Evolutionary conservation across 2,113 vertebrate species (phyloP), one percentile per base, ranked within the genome.

Genomic region (Copsychus sechellarum): DNA sequence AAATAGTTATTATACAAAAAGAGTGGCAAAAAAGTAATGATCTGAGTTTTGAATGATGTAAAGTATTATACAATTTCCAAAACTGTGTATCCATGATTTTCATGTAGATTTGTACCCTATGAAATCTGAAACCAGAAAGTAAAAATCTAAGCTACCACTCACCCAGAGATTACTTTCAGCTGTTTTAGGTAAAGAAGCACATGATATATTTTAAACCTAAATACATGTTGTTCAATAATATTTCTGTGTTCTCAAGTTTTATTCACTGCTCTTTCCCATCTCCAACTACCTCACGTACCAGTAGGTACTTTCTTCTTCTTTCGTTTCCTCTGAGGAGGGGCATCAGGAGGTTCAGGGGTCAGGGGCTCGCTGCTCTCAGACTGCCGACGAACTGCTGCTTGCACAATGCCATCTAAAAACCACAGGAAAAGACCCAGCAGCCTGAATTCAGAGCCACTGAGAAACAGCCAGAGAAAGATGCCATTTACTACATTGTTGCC

Each of bases 231-330:
- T 12, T 28, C 58, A 77, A 6, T 33, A 23, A 2, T 17, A 57
- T 29, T 62, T 81, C 45, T 42, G 65, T 20, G 7, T 83, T 58
- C 51, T 8, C 22, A 33, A 51, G 22, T 29, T 80, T 60, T 51
- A 62, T 12, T 74, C 42, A 6, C 26, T 31, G 40, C 43, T 93
- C 29, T 42, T 76, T 73, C 57, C 54, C 43, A 61, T 23, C 53
- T 20, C 64, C 38, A 60, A 19, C 51, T 61, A 51, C 42, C 61
- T 78, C 84, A 96, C 97, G 0, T 94, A 98, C 98, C 98, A 15
- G 83, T 12, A 78, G 97, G 93, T 19, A 42, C 65, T 96, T 98
- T 99, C 81, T 98, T 98, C 86, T 98, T 99, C 98, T 97, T 99
- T 95, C 94, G 98, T 79, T 97, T 99, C 92, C 95, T 98, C 80